These are phyloP conservation scores for Lacanobia oleracea DNA, from an alignment of 2,888 invertebrate genomes.

Conservation along the genomic window DNA sequence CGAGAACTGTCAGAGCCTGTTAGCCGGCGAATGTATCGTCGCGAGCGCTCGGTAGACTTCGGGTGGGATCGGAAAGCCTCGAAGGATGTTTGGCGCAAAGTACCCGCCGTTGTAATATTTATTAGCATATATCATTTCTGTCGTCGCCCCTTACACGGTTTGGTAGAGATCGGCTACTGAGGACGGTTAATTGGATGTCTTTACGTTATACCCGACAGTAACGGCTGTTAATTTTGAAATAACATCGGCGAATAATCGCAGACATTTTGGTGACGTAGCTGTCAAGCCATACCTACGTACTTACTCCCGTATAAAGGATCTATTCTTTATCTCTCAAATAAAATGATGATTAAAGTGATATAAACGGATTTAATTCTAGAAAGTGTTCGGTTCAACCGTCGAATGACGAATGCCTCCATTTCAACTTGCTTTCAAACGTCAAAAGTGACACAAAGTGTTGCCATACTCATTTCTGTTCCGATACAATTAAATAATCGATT, in stretches of 20 bases:
- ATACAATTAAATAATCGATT: no score
- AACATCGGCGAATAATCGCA: neutral
- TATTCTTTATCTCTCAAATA: no score
- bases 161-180: conserved; percentile 17
- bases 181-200: conserved; percentile 24
- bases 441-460: no score
- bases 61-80: conserved; percentile 7
- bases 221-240: neutral
- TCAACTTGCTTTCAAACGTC: no score
- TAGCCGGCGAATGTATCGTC: conserved; percentile 32
- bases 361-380: no score
- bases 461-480: no score
- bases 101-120: conserved; percentile 38
- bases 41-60: conserved; percentile 27
- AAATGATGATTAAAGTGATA: no score
- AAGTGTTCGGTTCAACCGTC: no score
- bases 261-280: neutral
- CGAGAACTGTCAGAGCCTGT: neutral
- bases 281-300: no score
- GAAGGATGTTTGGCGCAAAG: conserved; percentile 20
- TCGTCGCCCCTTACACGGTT: conserved; percentile 14
- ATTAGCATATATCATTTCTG: conserved; percentile 45
- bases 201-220: neutral
- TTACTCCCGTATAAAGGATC: no score
- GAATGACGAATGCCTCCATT: no score